Evolutionary conservation across 2,888 invertebrate genomes (phyloP), one percentile per base, ranked within the genome.

Genomic region (Scaptomyza tumidula): DNA sequence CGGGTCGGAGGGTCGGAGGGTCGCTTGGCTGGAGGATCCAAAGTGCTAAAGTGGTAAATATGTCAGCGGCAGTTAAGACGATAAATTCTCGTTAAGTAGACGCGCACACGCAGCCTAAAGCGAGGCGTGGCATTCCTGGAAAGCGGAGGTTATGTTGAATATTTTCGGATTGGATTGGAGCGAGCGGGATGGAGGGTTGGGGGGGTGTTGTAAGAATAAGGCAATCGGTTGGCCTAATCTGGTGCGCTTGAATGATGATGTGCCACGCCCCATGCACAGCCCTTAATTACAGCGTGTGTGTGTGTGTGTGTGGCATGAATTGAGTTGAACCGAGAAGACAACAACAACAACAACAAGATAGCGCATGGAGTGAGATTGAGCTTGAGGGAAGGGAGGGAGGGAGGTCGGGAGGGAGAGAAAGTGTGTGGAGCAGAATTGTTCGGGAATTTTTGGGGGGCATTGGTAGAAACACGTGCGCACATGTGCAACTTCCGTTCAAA

Each of bases 401-500:
- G 29, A 14, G 14, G n/a, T 27, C n/a, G n/a, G 19, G 1, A 45
- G 46, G 9, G 13, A 27, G 13, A 24, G 27, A n/a, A n/a, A n/a
- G n/a, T n/a, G n/a, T n/a, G 24, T 24, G 3, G 3, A 24, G 24
- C 24, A 24, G 43, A 24, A 39, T 64, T 44, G 76, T 44, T 27
- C 14, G 33, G 43, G 14, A 33, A 33, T 39, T 48, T 48, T 68
- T n/a, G n/a, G n/a, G n/a, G 45, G 66, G 70, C 69, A 80, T 72
- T 66, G 56, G 60, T 16, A 57, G 61, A 76, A 85, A 85, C 86
- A 89, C 83, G 88, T 78, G 88, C 88, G 86, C 83, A 89, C 88
- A 89, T 89, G 88, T 89, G 89, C 89, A 89, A 90, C 90, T 90
- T 89, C 89, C 89, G 81, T 75, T 79, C 78, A 89, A 83, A 89